Evolutionary conservation across 2,113 vertebrate genomes (phyloP).

Genomic region (Alexandromys fortis): DNA sequence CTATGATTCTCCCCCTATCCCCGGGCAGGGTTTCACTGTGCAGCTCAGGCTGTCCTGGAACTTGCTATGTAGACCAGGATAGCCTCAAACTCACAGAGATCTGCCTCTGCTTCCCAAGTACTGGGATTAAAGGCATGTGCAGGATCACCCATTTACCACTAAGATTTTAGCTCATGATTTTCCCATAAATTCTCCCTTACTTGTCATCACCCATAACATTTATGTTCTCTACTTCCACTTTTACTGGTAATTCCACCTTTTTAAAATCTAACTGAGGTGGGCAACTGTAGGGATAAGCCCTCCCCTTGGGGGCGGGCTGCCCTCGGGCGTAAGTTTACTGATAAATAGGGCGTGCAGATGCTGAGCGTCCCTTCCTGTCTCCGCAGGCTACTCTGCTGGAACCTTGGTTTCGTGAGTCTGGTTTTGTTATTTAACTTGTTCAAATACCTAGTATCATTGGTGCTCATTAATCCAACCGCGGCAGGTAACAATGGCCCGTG

Average conservation of each 20-base stretch:
- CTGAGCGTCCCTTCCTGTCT: no score
- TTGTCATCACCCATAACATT: neutral
- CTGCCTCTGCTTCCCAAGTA: neutral
- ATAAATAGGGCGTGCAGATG: no score
- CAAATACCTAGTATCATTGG: no score
- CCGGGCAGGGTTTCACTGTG: neutral
- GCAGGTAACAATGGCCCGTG: neutral
- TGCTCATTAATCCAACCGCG: no score
- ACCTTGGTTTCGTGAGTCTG: no score
- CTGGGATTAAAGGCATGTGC: neutral
- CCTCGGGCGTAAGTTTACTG: no score
- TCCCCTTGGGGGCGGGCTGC: no score
- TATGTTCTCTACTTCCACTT: neutral
- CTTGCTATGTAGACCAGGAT: neutral
- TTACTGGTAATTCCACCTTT: neutral
- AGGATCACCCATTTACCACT: neutral
- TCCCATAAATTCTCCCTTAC: neutral
- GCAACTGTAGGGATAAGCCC: no score
- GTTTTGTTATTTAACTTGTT: no score
- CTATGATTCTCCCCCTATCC: neutral
- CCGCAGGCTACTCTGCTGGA: no score
- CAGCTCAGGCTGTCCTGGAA: neutral
- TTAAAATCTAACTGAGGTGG: neutral
- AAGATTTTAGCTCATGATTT: neutral
- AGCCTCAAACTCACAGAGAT: neutral